Percentiles rank a stretch among this genome's conserved stretches.
Conservation (phyloP, 1,140 invertebrate species). For the Brachionus plicatilis region DNA sequence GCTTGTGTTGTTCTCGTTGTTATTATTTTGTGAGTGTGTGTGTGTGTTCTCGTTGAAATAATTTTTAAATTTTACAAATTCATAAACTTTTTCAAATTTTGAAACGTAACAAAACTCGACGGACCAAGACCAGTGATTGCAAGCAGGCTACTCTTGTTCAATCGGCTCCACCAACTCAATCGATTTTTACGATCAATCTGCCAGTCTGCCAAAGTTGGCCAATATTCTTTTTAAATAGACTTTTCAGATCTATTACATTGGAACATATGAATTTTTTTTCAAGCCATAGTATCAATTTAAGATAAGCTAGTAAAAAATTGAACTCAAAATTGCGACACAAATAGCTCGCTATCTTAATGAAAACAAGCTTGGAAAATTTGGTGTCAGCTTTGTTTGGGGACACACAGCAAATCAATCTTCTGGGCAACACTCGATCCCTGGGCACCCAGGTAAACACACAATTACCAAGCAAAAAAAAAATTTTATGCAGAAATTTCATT, state of each 20-base stretch:
- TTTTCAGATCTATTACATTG: background rate
- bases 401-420: too few relatives aligned
- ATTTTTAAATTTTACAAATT: constrained; percentile 17
- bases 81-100: background rate
- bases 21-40: background rate
- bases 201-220: background rate
- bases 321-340: background rate
- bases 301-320: background rate
- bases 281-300: background rate
- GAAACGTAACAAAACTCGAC: background rate
- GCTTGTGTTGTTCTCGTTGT: constrained; percentile 31
- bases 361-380: background rate
- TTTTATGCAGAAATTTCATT: too few relatives aligned
- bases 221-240: background rate
- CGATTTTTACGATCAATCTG: background rate
- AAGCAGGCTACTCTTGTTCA: background rate
- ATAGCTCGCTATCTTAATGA: background rate
- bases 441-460: background rate
- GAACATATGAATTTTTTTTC: background rate
- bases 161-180: background rate
- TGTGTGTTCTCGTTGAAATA: constrained; percentile 30
- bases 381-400: too few relatives aligned
- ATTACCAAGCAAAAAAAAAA: too few relatives aligned
- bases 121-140: background rate
- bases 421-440: background rate